Conservation (phyloP, 2,113 vertebrate species). For the Plestiodon gilberti region DNA sequence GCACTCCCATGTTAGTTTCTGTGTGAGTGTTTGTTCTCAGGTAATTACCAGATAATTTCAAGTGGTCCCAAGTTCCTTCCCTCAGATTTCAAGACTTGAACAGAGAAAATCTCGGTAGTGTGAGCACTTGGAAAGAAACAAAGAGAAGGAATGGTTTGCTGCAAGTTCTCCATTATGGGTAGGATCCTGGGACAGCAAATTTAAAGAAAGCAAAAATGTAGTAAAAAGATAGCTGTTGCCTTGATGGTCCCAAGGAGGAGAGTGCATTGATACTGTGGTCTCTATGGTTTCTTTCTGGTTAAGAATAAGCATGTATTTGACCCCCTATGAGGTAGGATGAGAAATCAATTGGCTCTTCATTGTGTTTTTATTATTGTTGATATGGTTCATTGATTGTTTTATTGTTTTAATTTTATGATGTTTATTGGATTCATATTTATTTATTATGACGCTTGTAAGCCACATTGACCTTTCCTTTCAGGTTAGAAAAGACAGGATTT, state of each 20-base stretch:
- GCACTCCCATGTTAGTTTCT: neutral
- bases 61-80: neutral
- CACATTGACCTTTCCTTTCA: too few species aligned
- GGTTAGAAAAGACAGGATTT: too few species aligned
- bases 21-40: neutral
- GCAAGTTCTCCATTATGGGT: neutral
- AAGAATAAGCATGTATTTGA: neutral
- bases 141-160: neutral
- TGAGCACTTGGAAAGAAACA: neutral
- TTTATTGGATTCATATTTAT: too few species aligned
- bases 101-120: neutral
- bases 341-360: too few species aligned
- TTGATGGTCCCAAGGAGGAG: neutral
- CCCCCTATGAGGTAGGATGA: neutral
- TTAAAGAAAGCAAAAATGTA: too few species aligned
- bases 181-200: neutral
- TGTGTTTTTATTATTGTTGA: too few species aligned
- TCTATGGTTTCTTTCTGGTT: neutral
- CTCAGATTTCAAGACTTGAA: neutral
- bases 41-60: neutral
- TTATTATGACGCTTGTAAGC: too few species aligned
- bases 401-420: too few species aligned
- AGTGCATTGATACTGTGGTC: neutral
- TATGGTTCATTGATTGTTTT: too few species aligned
- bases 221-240: neutral